Evolutionary conservation across 2,797 vertebrate species (phyloP), one percentile per base, ranked within the genome.

Genomic region (Naso thynnoides): DNA sequence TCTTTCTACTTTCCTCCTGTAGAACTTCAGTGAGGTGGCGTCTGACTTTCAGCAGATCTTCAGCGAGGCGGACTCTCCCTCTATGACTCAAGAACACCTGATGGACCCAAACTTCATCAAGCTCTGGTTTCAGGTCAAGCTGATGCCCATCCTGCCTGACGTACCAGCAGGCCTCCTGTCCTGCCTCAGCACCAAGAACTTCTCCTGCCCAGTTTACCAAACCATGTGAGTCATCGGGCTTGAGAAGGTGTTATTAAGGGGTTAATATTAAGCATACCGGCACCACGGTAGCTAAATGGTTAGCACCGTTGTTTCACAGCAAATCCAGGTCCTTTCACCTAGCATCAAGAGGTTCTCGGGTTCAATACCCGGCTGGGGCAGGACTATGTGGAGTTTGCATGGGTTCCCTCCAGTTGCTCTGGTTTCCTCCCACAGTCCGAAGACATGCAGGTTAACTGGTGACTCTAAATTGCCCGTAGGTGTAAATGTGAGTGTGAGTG

Each of bases 131-230:
- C 64, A 84, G 62, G 55, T 93, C 79, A 94, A 94, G 66, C 77
- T 95, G 67, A 78, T 83, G 70, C 93, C 94, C 10, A 87, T 92
- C 16, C 82, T 95, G 65, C 87, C 92, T 0, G 4, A 75, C 0
- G 3, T 93, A 0, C 78, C 89, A 1, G 45, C 56, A 6, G 57
- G 65, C 4, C 90, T 94, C 45, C 89, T 95, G 62, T 80, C 79
- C 50, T 95, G 94, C 78, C 92, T 95, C 82, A 94, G 93, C 84
- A 83, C 70, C 68, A 95, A 94, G 79, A 90, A 92, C 73, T 95
- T 95, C 87, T 92, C 91, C 90, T 95, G 94, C 47, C 80, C 85
- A 0, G 92, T 84, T 31, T 95, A 87, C 83, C 94, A 95, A 79
- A 85, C 84, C 33, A 83, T 95, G 95, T 95, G 72, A 71, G 94